These are phyloP conservation scores for Polymixis flavicincta DNA, from an alignment of 2,888 invertebrate species.

Conservation along the genomic window DNA sequence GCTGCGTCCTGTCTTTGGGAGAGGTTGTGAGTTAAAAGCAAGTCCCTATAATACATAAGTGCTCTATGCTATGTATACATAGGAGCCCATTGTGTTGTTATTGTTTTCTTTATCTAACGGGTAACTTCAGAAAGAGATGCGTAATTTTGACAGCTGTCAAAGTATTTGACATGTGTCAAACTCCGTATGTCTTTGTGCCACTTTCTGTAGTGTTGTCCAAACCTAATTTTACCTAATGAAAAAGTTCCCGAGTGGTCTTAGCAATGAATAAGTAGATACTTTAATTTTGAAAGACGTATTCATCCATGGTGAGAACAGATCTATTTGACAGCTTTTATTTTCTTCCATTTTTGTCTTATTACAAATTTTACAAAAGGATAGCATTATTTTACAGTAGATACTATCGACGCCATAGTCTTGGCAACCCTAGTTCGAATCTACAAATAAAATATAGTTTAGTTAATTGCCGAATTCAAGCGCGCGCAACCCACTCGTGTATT, in stretches of 20 bases:
- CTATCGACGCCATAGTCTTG: background rate
- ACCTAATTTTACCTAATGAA: background rate
- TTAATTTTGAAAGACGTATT: background rate
- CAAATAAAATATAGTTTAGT: conserved; percentile 50
- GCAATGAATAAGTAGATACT: background rate
- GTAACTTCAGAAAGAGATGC: background rate
- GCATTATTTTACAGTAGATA: background rate
- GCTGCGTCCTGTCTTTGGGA: conserved; percentile 10
- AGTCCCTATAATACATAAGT: background rate
- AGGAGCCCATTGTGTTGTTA: background rate
- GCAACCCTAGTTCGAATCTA: conserved; percentile 44
- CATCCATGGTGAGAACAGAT: no score
- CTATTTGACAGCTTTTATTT: background rate
- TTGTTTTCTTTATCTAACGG: background rate
- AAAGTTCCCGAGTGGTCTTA: background rate
- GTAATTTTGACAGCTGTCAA: conserved; percentile 10
- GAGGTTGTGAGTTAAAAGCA: background rate
- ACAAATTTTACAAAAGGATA: background rate
- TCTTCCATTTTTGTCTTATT: background rate
- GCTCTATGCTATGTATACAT: background rate
- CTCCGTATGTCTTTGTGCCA: background rate
- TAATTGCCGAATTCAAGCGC: conserved; percentile 39
- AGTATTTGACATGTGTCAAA: background rate
- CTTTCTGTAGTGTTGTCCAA: background rate
- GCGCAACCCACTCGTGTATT: conserved; percentile 17